These are phyloP conservation scores for Tiliqua scincoides DNA, from an alignment of 2,113 vertebrate genomes.

Conservation along the genomic window DNA sequence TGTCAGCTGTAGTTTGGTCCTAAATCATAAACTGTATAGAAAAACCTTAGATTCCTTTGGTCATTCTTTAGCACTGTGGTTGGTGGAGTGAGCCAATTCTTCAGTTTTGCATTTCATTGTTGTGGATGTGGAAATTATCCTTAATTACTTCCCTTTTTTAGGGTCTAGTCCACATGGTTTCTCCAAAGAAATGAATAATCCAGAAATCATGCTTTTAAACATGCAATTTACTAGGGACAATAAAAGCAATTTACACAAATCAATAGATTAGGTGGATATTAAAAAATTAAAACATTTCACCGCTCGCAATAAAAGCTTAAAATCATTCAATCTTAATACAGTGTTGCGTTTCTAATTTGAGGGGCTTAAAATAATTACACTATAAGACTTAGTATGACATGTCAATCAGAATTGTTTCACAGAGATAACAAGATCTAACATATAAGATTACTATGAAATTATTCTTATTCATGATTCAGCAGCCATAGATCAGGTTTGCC, in stretches of 20 bases:
- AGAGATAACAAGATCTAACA: too few relatives aligned
- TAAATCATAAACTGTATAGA: too few relatives aligned
- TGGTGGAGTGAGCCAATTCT: neutral
- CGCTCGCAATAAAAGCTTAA: neutral
- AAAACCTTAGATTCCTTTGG: neutral
- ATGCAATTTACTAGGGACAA: neutral
- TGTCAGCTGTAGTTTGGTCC: too few relatives aligned
- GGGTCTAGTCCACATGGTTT: neutral
- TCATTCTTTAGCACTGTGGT: neutral
- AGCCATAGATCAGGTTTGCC: too few relatives aligned
- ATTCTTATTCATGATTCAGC: too few relatives aligned
- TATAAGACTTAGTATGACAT: neutral
- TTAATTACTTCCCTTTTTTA: neutral
- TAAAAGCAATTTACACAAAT: neutral
- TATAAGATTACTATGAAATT: neutral
- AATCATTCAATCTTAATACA: neutral
- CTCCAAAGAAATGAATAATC: neutral
- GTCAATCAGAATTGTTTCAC: too few relatives aligned
- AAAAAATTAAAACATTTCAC: neutral
- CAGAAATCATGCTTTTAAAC: neutral
- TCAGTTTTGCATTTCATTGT: neutral
- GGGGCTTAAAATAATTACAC: neutral
- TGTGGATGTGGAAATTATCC: neutral
- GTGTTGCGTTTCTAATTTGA: neutral
- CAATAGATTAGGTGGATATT: neutral